A percentile compares a stretch with the other conserved stretches of the same genome.
Conservation (phyloP, 2,113 vertebrate species). For the Aphyosemion australe region DNA sequence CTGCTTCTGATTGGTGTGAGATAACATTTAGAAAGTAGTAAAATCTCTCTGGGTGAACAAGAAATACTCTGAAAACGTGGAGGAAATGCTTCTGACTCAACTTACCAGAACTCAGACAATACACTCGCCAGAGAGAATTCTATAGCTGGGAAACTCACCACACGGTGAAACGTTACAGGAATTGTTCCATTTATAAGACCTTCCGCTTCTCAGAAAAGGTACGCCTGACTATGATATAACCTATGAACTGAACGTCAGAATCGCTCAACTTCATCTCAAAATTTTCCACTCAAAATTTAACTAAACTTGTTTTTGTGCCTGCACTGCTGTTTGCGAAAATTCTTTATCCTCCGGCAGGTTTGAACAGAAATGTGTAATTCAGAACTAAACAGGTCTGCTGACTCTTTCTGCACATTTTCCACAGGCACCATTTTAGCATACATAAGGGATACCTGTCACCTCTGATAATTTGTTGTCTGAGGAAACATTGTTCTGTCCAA, state of each 20-base stretch:
- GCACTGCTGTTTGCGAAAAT: not conserved
- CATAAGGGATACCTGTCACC: conserved; percentile 5
- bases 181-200: too few species aligned
- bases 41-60: not conserved
- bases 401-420: conserved; percentile 3
- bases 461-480: conserved; percentile 10
- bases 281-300: not conserved
- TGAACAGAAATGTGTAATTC: not conserved
- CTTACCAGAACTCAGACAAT: not conserved
- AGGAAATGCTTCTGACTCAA: not conserved
- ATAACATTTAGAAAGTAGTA: not conserved
- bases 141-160: too few species aligned
- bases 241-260: not conserved
- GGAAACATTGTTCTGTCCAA: conserved; percentile 6
- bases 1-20: not conserved
- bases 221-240: not conserved
- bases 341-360: not conserved
- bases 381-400: not conserved
- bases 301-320: not conserved
- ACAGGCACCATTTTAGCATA: not conserved
- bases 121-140: not conserved
- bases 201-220: not conserved
- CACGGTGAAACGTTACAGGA: too few species aligned
- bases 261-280: not conserved
- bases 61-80: not conserved